Evolutionary conservation across 35 echinoderm and acorn worm species (phyloP), one percentile per base, ranked within the genome.

Genomic region (Ophiothrix spiculata): DNA sequence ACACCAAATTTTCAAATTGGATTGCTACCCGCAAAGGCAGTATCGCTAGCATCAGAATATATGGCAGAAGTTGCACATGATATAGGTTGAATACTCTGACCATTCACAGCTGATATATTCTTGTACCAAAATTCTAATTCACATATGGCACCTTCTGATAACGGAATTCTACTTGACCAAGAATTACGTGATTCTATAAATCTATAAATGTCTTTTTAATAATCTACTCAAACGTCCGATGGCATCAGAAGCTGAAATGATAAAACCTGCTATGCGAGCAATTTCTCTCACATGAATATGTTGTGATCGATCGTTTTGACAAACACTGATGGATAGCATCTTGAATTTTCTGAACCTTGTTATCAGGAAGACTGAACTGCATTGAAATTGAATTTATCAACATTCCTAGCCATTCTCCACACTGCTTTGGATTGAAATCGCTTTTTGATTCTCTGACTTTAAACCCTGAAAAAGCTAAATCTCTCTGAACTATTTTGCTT

Each of bases 31-130:
- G n/a, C n/a, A 4, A 1, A 82, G 34, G 1, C 81, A 3, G 49
- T 56, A 60, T 83, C 56, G 35, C 81, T 83, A 31, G 81, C 81
- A 64, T 83, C 81, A 29, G 81, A 83, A 83, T 83, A 83, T 31
- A 83, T 64, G 1, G 56, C 31, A 6, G 49, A 56, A 29, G 81
- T 83, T 33, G 81, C 81, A 33, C n/a, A 64, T n/a, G 36, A 21
- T 16, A 34, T 34, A 6, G 81, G 81, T 38, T 64, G 49, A 13
- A 83, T 83, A 23, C n/a, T 33, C 31, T 60, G 36, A 60, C 81
- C 81, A 31, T 83, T 83, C 46, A 83, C 49, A 31, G 8, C 21
- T 8, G 21, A 8, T 21, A 54, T 11, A 54, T 54, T 54, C 21
- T 54, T 54, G 45, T 54, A 46, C 81, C 81, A 83, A 64, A 83